A percentile compares a stretch with the other conserved stretches of the same genome.
phyloP scores from a whole-genome alignment of 1,140 invertebrate species.

The Agraylea sexmaculata region DNA sequence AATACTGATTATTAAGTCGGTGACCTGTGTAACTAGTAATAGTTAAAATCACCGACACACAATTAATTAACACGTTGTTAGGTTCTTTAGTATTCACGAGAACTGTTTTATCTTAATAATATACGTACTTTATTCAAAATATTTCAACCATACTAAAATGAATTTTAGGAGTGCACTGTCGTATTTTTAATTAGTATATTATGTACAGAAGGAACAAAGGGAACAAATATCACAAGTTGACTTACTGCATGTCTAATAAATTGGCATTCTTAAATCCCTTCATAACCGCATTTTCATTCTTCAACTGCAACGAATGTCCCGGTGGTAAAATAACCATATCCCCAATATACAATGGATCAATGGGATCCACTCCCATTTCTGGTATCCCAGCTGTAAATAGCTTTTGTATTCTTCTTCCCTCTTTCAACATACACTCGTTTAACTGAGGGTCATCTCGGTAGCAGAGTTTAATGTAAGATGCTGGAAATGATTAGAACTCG shows the following conservation, averaged over 20 bases:
- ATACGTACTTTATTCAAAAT: too few species aligned
- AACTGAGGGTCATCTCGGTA: slow-evolving; percentile 27
- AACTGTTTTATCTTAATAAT: too few species aligned
- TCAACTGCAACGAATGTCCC: slow-evolving; percentile 1
- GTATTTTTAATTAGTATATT: too few species aligned
- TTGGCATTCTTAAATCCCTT: slow-evolving; percentile 7
- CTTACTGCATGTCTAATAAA: slow-evolving; percentile 2
- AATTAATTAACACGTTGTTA: too few species aligned
- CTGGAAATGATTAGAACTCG: slow-evolving; percentile 22
- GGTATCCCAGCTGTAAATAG: slow-evolving; percentile 38
- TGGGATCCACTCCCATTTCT: slow-evolving; percentile 40
- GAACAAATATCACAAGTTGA: not conserved
- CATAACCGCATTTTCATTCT: slow-evolving; percentile 1
- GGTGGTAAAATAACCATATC: slow-evolving; percentile 8
- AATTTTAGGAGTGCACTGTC: too few species aligned
- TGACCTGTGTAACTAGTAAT: too few species aligned
- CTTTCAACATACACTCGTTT: slow-evolving; percentile 27
- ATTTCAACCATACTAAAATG: too few species aligned
- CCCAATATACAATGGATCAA: slow-evolving; percentile 40
- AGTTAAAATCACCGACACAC: too few species aligned
- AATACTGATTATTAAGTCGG: too few species aligned
- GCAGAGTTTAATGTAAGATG: slow-evolving; percentile 29
- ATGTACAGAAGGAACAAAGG: slow-evolving; percentile 4
- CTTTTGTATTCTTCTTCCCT: slow-evolving; percentile 33
- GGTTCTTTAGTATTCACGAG: too few species aligned